Base-by-base conservation (phyloP, 1,140 invertebrate species). In the Drosophila chauvacae region DNA sequence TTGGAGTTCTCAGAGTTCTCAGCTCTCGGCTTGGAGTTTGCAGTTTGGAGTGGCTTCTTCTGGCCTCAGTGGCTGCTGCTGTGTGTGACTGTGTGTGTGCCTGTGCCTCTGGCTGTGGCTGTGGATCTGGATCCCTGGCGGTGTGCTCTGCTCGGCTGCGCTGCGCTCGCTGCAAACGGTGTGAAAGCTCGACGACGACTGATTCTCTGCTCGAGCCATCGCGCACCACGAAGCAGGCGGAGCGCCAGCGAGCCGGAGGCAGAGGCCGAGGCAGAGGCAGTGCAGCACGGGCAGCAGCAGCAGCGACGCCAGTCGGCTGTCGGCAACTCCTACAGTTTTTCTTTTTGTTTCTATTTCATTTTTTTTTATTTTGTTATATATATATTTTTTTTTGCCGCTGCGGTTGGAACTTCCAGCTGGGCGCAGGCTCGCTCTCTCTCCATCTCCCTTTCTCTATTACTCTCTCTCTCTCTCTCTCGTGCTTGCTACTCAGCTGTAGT, bases 181-280 rank as follows among this genome's bases (percentile, higher is more conserved):
- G 82, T 81, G 86, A 91, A 91, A 91, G 90, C 90, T 91, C 90
- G 90, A 91, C 90, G 83, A 91, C 84, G 90, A 91, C 90, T 91
- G 81, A 91, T 74, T 90, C 69, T 78, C 48, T 70, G 69, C 63
- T 71, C 69, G 85, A 76, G 82, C 65, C 81, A 80, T 56, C 73
- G 83, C 64, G 85, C 81, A 85, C 51, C 79, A 90, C 81, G 85
- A 90, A 90, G 85, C 80, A 66, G 61, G 42, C 37, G n/a, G 48
- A 51, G 48, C 47, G 39, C 28, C 62, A n/a, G 23, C 35, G 45
- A 51, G 47, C 13, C 58, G 16, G 44, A 33, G 45, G 10, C 39
- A 48, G 47, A 48, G 45, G 10, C 39, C 28, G 47, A 48, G 35
- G 28, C 53, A 18, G 37, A 60, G n/a, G 39, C 51, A 37, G 51